phyloP scores from a whole-genome alignment of 2,113 vertebrate genomes.

The Microcebus tavaratra region DNA sequence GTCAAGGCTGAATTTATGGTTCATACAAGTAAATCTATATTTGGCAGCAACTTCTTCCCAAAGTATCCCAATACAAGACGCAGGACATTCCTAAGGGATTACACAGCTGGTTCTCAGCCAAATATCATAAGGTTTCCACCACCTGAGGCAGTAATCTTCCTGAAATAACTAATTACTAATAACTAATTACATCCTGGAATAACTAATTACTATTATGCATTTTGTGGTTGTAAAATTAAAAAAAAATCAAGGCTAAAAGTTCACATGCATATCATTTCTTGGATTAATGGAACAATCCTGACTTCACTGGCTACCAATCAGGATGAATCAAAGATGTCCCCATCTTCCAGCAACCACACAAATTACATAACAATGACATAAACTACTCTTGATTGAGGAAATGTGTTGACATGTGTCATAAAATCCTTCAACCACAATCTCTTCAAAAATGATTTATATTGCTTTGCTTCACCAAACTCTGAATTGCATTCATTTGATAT shows the following conservation, averaged over 20 bases:
- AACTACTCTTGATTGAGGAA: constrained; percentile 17
- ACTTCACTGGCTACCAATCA: constrained; percentile 16
- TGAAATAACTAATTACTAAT: not conserved
- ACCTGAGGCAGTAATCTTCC: constrained; percentile 27
- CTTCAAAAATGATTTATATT: constrained; percentile 22
- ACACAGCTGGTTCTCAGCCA: not conserved
- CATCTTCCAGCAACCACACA: not conserved
- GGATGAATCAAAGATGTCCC: not conserved
- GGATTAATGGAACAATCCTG: constrained; percentile 34
- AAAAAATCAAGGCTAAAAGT: constrained; percentile 31
- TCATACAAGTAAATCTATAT: constrained; percentile 38
- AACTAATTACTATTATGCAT: constrained; percentile 55
- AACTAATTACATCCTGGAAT: constrained; percentile 14
- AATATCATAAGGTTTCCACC: not conserved
- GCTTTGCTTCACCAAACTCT: not conserved
- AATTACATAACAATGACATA: constrained; percentile 57
- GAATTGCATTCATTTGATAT: not conserved
- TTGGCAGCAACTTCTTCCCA: not conserved
- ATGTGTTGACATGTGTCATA: not conserved
- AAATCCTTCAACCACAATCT: constrained; percentile 9
- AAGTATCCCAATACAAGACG: not conserved
- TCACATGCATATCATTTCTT: not conserved
- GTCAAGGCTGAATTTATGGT: constrained; percentile 5
- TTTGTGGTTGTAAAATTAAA: not conserved
- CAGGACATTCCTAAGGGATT: constrained; percentile 45